Conservation (phyloP, 1,140 invertebrate species). For the Trachelipus rathkii region DNA sequence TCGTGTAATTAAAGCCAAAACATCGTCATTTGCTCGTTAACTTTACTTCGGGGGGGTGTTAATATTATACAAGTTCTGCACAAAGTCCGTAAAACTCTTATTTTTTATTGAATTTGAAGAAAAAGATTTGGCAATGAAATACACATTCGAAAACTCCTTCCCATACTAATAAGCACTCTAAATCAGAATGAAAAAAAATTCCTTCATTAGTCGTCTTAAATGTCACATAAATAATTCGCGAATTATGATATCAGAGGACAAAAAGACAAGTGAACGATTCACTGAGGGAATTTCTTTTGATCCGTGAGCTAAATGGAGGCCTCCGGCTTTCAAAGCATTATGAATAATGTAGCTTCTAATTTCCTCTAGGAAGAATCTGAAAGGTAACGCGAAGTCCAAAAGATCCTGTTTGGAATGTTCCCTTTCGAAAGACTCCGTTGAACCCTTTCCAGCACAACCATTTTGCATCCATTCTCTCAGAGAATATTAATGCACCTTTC, state of each 20-base stretch:
- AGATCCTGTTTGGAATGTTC: slow-evolving; percentile 36
- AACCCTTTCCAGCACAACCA: slow-evolving; percentile 40
- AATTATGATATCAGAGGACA: slow-evolving; percentile 36
- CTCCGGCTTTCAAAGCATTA: slow-evolving; percentile 40
- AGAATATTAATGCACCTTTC: slow-evolving; percentile 18
- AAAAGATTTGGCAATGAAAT: slow-evolving; percentile 37
- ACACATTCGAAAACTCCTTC: slow-evolving; percentile 34
- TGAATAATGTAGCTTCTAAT: slow-evolving; percentile 38
- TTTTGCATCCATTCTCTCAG: slow-evolving; percentile 41
- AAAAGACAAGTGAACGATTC: slow-evolving; percentile 37
- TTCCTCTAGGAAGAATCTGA: slow-evolving; percentile 34
- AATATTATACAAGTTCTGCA: slow-evolving; percentile 39
- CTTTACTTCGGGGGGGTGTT: slow-evolving; percentile 19
- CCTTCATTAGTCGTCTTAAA: slow-evolving; percentile 28
- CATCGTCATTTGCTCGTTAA: slow-evolving; percentile 38
- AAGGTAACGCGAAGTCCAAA: slow-evolving; percentile 35
- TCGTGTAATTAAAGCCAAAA: slow-evolving; percentile 35
- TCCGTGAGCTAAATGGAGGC: slow-evolving; percentile 39
- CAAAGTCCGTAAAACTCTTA: slow-evolving; percentile 38
- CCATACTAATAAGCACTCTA: slow-evolving; percentile 38
- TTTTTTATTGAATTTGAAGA: slow-evolving; percentile 30
- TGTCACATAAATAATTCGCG: slow-evolving; percentile 40
- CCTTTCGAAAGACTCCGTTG: slow-evolving; percentile 35
- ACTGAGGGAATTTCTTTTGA: slow-evolving; percentile 35
- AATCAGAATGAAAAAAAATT: slow-evolving; percentile 34